A percentile compares a stretch with the other conserved stretches of the same genome.
These are phyloP conservation scores for Hycleus cichorii DNA, from an alignment of 1,140 invertebrate species.

Conservation along the genomic window DNA sequence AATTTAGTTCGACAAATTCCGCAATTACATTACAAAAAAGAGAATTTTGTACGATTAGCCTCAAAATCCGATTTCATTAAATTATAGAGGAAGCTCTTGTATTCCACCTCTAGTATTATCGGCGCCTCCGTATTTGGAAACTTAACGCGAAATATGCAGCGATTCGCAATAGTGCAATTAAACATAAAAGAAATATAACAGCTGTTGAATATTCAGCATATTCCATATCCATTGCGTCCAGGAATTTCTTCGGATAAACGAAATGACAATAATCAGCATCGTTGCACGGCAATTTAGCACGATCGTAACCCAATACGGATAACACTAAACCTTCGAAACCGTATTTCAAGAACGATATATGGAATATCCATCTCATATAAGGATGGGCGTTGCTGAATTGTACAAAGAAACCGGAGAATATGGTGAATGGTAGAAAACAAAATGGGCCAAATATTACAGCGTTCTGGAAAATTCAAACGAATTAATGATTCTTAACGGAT, in stretches of 20 bases:
- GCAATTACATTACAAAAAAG: too few species aligned
- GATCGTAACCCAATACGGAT: conserved; percentile 57
- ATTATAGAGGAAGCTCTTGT: too few species aligned
- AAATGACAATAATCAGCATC: conserved; percentile 59
- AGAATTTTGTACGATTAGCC: too few species aligned
- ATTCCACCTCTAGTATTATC: too few species aligned
- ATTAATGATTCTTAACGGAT: neutral
- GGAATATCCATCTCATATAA: conserved; percentile 77
- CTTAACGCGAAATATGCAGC: conserved; percentile 30
- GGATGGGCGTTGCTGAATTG: conserved; percentile 72
- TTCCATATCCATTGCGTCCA: conserved; percentile 68
- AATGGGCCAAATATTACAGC: conserved; percentile 80
- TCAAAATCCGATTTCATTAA: too few species aligned
- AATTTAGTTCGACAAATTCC: too few species aligned
- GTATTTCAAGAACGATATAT: conserved; percentile 74
- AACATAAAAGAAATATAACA: conserved; percentile 33
- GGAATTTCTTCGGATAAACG: conserved; percentile 57
- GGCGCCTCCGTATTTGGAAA: conserved; percentile 22
- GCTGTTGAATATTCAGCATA: conserved; percentile 51
- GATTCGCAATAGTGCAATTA: conserved; percentile 29
- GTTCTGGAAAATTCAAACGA: conserved; percentile 48
- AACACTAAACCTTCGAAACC: conserved; percentile 64
- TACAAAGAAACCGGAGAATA: conserved; percentile 86
- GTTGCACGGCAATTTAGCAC: conserved; percentile 57
- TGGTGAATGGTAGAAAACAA: conserved; percentile 71